A percentile compares a stretch with the other conserved stretches of the same genome.
Conservation (phyloP, 2,888 invertebrate species). For the Uloborus plumipes region DNA sequence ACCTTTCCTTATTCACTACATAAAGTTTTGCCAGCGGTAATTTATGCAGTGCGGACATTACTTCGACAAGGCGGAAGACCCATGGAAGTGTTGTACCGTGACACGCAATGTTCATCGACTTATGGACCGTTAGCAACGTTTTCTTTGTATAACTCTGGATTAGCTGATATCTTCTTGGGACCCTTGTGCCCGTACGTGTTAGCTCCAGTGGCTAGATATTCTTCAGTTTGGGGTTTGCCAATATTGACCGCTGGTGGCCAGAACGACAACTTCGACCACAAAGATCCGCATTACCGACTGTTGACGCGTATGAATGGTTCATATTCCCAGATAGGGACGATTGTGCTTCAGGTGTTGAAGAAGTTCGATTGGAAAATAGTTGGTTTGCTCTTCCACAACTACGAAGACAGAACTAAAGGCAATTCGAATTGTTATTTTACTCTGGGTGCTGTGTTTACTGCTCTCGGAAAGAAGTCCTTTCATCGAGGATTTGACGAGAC, state of each 20-base stretch:
- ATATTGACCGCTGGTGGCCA: slow-evolving; percentile 86
- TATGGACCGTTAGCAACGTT: slow-evolving; percentile 84
- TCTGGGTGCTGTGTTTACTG: slow-evolving; percentile 78
- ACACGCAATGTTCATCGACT: slow-evolving; percentile 83
- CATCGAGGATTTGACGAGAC: slow-evolving; percentile 78
- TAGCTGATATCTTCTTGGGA: slow-evolving; percentile 86
- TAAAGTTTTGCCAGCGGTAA: slow-evolving; percentile 70
- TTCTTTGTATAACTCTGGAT: slow-evolving; percentile 80
- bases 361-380: slow-evolving; percentile 82
- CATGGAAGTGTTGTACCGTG: slow-evolving; percentile 79
- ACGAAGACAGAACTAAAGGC: slow-evolving; percentile 75
- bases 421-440: slow-evolving; percentile 84
- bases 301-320: slow-evolving; percentile 88
- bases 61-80: slow-evolving; percentile 75
- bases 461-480: slow-evolving; percentile 73
- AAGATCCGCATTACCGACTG: slow-evolving; percentile 79
- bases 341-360: slow-evolving; percentile 79
- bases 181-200: slow-evolving; percentile 89
- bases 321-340: slow-evolving; percentile 75
- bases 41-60: slow-evolving; percentile 68
- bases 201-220: slow-evolving; percentile 86
- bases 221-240: slow-evolving; percentile 84
- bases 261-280: slow-evolving; percentile 82
- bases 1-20: slow-evolving; percentile 77
- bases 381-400: slow-evolving; percentile 82